Conservation (phyloP, 2,888 invertebrate species). For the Gastrophysa polygoni region DNA sequence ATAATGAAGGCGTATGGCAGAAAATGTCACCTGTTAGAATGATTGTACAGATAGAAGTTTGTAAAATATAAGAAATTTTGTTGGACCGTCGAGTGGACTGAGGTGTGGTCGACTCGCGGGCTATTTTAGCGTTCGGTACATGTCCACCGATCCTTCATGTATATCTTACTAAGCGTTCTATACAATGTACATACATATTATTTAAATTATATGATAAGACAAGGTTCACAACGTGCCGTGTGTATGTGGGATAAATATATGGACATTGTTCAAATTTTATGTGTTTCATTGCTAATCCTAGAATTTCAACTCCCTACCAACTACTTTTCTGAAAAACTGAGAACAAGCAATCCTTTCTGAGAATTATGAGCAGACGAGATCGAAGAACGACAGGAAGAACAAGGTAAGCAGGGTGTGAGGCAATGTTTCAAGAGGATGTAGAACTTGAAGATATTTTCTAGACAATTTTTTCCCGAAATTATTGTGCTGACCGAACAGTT, state of each 20-base stretch:
- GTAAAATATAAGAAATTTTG: slow-evolving; percentile 56
- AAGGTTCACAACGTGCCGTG: slow-evolving; percentile 91
- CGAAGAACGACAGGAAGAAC: too few species aligned
- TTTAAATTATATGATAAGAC: slow-evolving; percentile 78
- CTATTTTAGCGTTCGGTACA: slow-evolving; percentile 59
- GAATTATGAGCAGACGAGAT: too few species aligned
- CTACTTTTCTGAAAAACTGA: too few species aligned
- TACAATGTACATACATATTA: slow-evolving; percentile 75
- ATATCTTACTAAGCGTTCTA: slow-evolving; percentile 69
- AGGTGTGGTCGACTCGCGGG: slow-evolving; percentile 58
- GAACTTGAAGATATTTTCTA: too few species aligned
- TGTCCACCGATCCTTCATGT: slow-evolving; percentile 66
- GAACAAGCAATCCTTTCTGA: too few species aligned
- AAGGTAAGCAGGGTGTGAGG: too few species aligned
- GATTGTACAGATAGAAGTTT: slow-evolving; percentile 62
- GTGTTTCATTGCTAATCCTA: slow-evolving; percentile 45
- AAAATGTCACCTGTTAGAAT: slow-evolving; percentile 49
- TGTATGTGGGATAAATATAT: slow-evolving; percentile 84
- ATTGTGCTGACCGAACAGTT: too few species aligned
- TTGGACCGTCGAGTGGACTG: slow-evolving; percentile 51
- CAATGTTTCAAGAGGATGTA: too few species aligned
- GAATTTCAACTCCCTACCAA: too few species aligned
- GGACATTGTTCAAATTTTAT: slow-evolving; percentile 81
- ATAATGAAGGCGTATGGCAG: slow-evolving; percentile 56
- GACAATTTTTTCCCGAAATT: too few species aligned